Conservation (phyloP, 2,888 invertebrate species). For the Prostheceraeus crozeri region DNA sequence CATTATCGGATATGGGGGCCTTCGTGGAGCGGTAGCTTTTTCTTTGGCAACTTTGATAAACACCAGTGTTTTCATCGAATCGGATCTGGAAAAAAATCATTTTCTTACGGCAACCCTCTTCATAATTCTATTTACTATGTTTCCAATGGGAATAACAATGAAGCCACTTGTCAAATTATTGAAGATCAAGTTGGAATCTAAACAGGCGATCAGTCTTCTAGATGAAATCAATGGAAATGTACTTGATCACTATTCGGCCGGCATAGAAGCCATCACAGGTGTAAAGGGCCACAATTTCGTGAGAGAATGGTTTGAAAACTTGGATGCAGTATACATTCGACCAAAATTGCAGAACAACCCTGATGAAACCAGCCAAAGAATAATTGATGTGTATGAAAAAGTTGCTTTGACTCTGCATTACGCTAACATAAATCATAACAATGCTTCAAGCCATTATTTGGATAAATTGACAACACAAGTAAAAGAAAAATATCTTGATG, state of each 20-base stretch:
- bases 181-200: slow-evolving; percentile 64
- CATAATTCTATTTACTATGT: slow-evolving; percentile 96
- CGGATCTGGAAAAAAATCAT: slow-evolving; percentile 4
- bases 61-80: no score
- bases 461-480: no score
- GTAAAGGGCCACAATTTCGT: no score
- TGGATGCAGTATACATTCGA: no score
- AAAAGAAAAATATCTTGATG: no score
- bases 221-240: slow-evolving; percentile 52
- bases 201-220: slow-evolving; percentile 23
- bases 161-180: slow-evolving; percentile 88
- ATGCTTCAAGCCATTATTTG: no score
- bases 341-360: no score
- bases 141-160: slow-evolving; percentile 85
- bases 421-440: no score
- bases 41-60: slow-evolving; percentile 60
- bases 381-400: slow-evolving; percentile 29
- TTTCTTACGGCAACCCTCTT: slow-evolving; percentile 90
- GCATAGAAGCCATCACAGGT: slow-evolving; percentile 86
- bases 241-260: slow-evolving; percentile 95
- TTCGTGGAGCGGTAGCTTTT: slow-evolving; percentile 62
- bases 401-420: no score
- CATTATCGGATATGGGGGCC: slow-evolving; percentile 60
- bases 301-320: no score
- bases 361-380: no score